phyloP scores from a whole-genome alignment of 2,888 invertebrate species.

The Stegophylla sp. region DNA sequence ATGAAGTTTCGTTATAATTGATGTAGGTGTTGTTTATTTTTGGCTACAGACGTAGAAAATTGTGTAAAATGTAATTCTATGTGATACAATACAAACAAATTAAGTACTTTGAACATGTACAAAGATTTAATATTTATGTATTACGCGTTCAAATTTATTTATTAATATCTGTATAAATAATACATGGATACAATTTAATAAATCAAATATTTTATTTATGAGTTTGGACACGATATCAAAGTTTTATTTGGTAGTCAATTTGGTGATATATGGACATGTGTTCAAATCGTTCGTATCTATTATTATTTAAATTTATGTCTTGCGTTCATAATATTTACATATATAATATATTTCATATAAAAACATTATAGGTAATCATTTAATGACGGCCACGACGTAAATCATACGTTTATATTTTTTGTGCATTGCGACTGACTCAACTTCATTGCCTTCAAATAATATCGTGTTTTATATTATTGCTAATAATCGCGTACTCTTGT shows the following conservation, averaged over 20 bases:
- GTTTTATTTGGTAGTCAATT: conserved; percentile 1
- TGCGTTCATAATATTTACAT: not conserved
- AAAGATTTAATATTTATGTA: not conserved
- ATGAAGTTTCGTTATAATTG: not conserved
- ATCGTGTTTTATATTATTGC: too few species aligned
- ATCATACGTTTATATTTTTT: not conserved
- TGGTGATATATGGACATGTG: not conserved
- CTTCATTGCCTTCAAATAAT: too few species aligned
- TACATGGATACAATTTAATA: not conserved
- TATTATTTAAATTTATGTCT: conserved; percentile 1
- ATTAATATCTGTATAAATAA: conserved; percentile 18
- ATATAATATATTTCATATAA: not conserved
- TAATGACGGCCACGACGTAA: not conserved
- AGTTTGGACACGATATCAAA: not conserved
- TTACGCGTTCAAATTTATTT: too few species aligned
- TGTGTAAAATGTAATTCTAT: too few species aligned
- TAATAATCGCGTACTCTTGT: too few species aligned
- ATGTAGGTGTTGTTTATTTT: too few species aligned
- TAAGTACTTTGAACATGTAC: not conserved
- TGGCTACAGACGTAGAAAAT: too few species aligned
- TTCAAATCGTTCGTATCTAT: not conserved
- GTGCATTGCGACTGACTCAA: too few species aligned
- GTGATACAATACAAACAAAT: not conserved
- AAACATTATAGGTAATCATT: not conserved
- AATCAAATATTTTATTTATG: conserved; percentile 3